Percentiles rank a stretch among this genome's conserved stretches.
These are phyloP conservation scores for Sebastes steindachneri DNA, from an alignment of 2,797 vertebrate species.

Conservation along the genomic window DNA sequence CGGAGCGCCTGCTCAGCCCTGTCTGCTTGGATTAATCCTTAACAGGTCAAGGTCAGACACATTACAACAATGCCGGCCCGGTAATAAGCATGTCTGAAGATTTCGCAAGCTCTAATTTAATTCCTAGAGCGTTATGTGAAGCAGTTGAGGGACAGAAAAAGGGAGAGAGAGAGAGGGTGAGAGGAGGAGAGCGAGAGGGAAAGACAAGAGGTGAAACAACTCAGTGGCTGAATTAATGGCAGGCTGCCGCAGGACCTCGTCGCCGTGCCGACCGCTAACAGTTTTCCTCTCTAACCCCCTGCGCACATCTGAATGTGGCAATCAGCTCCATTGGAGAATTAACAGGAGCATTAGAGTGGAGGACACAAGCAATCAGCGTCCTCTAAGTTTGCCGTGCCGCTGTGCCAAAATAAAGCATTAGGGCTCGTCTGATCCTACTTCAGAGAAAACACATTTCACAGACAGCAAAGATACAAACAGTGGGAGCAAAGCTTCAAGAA, in stretches of 20 bases:
- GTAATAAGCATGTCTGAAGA: constrained; percentile 80
- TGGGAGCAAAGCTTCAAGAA: constrained; percentile 22
- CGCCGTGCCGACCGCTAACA: constrained; percentile 19
- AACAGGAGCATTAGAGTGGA: constrained; percentile 80
- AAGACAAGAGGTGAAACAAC: constrained; percentile 57
- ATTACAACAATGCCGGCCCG: constrained; percentile 76
- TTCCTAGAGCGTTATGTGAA: constrained; percentile 64
- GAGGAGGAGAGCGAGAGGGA: constrained; percentile 13
- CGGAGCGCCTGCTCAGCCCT: constrained; percentile 50
- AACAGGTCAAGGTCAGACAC: constrained; percentile 82
- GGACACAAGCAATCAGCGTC: constrained; percentile 81
- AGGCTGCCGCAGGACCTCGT: constrained; percentile 35
- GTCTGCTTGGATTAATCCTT: constrained; percentile 77
- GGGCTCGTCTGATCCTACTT: constrained; percentile 47
- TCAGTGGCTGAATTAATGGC: constrained; percentile 52
- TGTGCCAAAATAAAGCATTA: constrained; percentile 75
- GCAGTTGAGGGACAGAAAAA: constrained; percentile 43
- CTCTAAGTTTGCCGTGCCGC: constrained; percentile 65
- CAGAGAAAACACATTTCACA: constrained; percentile 51
- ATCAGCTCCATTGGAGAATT: constrained; percentile 74
- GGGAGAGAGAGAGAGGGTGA: background rate
- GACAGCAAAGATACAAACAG: constrained; percentile 36
- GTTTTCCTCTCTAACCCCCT: constrained; percentile 40
- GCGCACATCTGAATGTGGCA: constrained; percentile 69
- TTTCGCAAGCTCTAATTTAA: constrained; percentile 78